These are phyloP conservation scores for Sebastes kiyomatsui DNA, from an alignment of 2,797 vertebrate genomes.

Conservation along the genomic window DNA sequence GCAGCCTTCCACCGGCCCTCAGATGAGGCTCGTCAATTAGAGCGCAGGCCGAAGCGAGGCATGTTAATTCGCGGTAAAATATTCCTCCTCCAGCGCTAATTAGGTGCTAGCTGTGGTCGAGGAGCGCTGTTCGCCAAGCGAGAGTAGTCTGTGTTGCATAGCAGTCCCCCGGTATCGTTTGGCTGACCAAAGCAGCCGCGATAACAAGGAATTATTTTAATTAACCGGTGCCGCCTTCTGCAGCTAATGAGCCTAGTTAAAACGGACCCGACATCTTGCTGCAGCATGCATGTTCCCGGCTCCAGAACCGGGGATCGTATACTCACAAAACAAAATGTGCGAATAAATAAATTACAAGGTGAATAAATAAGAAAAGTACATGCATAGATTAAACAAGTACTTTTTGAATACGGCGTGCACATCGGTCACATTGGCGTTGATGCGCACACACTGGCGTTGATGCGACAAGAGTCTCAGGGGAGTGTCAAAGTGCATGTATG, in stretches of 20 bases:
- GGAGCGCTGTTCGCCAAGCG: constrained; percentile 71
- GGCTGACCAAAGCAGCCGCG: constrained; percentile 82
- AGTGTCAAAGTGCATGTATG: neutral
- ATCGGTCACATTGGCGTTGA: neutral
- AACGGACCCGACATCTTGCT: constrained; percentile 71
- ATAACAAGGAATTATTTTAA: constrained; percentile 88
- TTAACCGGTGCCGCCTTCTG: constrained; percentile 84
- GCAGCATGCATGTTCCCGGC: constrained; percentile 55
- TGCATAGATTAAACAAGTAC: constrained; percentile 39
- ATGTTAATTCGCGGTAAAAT: constrained; percentile 85
- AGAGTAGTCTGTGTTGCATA: constrained; percentile 76
- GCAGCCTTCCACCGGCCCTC: constrained; percentile 67
- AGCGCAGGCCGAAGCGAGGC: constrained; percentile 71
- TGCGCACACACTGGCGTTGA: neutral
- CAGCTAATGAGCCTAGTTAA: constrained; percentile 85
- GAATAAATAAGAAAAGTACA: constrained; percentile 25
- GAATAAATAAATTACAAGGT: constrained; percentile 59
- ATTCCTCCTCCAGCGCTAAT: constrained; percentile 87
- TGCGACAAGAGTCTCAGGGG: neutral
- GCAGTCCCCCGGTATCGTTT: constrained; percentile 84
- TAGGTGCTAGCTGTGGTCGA: constrained; percentile 80
- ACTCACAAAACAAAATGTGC: constrained; percentile 48
- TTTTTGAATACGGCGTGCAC: constrained; percentile 19
- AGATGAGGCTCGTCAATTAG: constrained; percentile 82
- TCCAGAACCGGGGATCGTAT: constrained; percentile 29